These are phyloP conservation scores for Fukomys damarensis DNA, from an alignment of 2,113 vertebrate genomes.

Conservation along the genomic window DNA sequence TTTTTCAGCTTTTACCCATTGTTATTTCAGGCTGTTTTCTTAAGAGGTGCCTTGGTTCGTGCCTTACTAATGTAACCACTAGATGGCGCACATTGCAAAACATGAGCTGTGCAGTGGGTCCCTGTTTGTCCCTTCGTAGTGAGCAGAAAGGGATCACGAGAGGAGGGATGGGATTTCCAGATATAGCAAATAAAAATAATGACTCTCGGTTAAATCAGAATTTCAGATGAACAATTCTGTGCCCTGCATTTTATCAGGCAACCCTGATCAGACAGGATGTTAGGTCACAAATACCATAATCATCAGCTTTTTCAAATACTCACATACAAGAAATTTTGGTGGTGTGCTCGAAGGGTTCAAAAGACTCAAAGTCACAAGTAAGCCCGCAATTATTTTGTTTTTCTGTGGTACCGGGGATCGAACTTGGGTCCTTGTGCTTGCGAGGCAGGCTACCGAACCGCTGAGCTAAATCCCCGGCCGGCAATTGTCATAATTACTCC, in stretches of 20 bases:
- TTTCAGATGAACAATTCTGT: background rate
- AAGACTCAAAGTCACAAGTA: background rate
- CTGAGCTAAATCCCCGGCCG: too few relatives aligned
- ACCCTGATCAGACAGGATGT: background rate
- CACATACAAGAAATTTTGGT: background rate
- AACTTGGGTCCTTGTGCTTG: too few relatives aligned
- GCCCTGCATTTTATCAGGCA: background rate
- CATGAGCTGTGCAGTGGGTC: background rate
- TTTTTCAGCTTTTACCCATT: background rate
- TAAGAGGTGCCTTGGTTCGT: background rate
- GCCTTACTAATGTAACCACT: slow-evolving; percentile 20
- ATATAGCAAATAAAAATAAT: background rate
- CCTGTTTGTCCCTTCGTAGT: background rate
- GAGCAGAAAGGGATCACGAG: background rate
- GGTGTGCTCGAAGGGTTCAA: background rate
- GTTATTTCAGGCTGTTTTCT: background rate
- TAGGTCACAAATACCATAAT: background rate
- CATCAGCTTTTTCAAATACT: background rate
- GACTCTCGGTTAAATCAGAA: background rate
- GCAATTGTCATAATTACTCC: background rate
- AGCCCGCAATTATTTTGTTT: too few relatives aligned
- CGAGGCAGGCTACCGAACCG: too few relatives aligned
- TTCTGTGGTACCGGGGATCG: too few relatives aligned
- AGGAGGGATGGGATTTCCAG: background rate
- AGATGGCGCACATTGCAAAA: slow-evolving; percentile 73